A percentile compares a stretch with the other conserved stretches of the same genome.
Conservation (phyloP, 2,113 vertebrate species). For the Tamias sibiricus region DNA sequence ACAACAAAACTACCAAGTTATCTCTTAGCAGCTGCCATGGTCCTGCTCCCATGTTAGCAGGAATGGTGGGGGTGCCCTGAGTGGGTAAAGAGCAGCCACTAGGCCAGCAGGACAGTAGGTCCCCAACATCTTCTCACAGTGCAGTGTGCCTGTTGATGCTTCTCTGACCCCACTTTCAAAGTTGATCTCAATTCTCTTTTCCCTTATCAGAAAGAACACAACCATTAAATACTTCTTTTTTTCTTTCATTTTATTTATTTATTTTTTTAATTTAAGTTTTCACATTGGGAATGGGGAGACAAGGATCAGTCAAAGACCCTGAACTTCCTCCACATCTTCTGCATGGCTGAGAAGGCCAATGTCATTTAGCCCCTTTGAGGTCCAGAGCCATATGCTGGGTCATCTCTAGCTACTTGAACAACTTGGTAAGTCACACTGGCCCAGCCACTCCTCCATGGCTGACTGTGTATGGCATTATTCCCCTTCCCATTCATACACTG, state of each 20-base stretch:
- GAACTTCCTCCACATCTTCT: background rate
- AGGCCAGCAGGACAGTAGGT: too few species aligned
- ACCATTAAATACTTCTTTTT: background rate
- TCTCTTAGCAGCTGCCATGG: background rate
- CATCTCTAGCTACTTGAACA: background rate
- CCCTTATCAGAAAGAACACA: background rate
- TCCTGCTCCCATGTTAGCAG: background rate
- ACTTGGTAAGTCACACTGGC: background rate
- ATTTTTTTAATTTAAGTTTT: too few species aligned
- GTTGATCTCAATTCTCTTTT: background rate
- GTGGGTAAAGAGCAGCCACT: too few species aligned
- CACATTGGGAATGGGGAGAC: background rate
- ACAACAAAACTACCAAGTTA: constrained; percentile 32
- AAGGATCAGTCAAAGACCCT: background rate
- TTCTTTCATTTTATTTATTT: background rate
- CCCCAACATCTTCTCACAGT: background rate
- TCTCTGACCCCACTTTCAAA: background rate
- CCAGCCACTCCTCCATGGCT: background rate
- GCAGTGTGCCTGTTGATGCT: rapidly evolving
- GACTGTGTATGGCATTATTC: background rate
- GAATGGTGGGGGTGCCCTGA: rapidly evolving
- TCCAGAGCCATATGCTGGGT: background rate
- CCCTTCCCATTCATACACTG: background rate
- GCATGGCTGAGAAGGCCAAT: background rate
- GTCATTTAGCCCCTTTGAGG: background rate